Conservation (phyloP, 2,888 invertebrate genomes). For the Drosophila mimica region DNA sequence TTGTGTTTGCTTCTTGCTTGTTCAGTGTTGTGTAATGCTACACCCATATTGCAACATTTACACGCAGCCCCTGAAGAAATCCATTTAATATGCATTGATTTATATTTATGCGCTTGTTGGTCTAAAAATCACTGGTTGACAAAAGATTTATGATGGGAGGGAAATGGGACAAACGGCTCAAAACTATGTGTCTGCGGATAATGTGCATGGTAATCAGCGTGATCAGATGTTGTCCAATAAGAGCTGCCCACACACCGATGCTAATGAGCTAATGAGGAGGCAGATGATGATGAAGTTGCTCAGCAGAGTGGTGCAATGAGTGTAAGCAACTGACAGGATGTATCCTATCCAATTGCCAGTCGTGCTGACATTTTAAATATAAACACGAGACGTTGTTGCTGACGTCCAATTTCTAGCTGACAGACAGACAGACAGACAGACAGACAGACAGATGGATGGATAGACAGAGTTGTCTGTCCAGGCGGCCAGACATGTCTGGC, state of each 20-base stretch:
- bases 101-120: constrained; percentile 64
- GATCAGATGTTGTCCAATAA: constrained; percentile 29
- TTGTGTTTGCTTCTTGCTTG: constrained; percentile 2
- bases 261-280: constrained; percentile 54
- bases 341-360: constrained; percentile 62
- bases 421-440: constrained; percentile 18
- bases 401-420: constrained; percentile 67
- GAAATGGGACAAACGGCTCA: constrained; percentile 4
- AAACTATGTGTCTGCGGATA: constrained; percentile 43
- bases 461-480: constrained; percentile 38
- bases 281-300: constrained; percentile 14
- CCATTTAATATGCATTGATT: constrained; percentile 62
- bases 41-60: constrained; percentile 25
- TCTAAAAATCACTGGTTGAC: constrained; percentile 41
- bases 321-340: constrained; percentile 57
- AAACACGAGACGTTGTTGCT: constrained; percentile 61
- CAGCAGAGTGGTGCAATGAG: constrained; percentile 7
- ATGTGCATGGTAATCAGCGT: constrained; percentile 65
- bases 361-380: constrained; percentile 75
- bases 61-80: constrained; percentile 52
- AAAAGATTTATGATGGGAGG: constrained; percentile 58
- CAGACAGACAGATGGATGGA: constrained; percentile 4
- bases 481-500: constrained; percentile 46
- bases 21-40: constrained; percentile 50
- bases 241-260: constrained; percentile 58